Percentiles rank a stretch among this genome's conserved stretches.
These are phyloP conservation scores for Thermophis baileyi DNA, from an alignment of 2,113 vertebrate species.

Conservation along the genomic window DNA sequence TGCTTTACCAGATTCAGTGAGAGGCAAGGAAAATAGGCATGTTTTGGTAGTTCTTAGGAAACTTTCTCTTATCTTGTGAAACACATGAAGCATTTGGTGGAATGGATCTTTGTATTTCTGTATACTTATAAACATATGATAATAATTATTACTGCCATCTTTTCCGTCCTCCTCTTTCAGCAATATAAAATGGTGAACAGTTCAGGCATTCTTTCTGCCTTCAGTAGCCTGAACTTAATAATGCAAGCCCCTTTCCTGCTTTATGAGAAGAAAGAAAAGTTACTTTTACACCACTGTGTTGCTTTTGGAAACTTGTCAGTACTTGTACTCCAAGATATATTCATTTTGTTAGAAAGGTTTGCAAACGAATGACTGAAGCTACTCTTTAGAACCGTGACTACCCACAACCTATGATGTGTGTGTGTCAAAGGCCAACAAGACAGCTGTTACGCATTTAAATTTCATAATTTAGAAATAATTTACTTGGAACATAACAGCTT, in stretches of 20 bases:
- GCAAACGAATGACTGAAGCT: conserved; percentile 34
- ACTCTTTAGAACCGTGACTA: background rate
- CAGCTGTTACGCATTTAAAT: conserved; percentile 36
- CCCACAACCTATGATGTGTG: fast-evolving
- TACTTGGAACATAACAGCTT: conserved; percentile 32
- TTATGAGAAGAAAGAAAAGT: conserved; percentile 1
- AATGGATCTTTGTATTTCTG: background rate
- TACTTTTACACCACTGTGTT: conserved; percentile 5
- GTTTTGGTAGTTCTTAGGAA: background rate
- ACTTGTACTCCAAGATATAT: conserved; percentile 8
- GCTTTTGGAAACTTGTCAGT: conserved; percentile 30
- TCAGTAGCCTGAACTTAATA: conserved; percentile 21
- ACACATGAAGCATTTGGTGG: background rate
- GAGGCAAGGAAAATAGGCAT: background rate
- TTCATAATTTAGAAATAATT: conserved; percentile 28
- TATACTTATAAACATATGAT: background rate
- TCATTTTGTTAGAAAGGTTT: conserved; percentile 5
- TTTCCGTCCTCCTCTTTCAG: background rate
- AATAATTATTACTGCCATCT: background rate
- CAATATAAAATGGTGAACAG: background rate
- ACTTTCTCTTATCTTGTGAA: background rate
- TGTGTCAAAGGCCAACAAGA: conserved; percentile 45
- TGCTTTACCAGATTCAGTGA: background rate
- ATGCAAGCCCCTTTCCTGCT: background rate
- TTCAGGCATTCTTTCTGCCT: background rate